Evolutionary conservation across 2,797 vertebrate species (phyloP).

Genomic region (Podargus strigoides): DNA sequence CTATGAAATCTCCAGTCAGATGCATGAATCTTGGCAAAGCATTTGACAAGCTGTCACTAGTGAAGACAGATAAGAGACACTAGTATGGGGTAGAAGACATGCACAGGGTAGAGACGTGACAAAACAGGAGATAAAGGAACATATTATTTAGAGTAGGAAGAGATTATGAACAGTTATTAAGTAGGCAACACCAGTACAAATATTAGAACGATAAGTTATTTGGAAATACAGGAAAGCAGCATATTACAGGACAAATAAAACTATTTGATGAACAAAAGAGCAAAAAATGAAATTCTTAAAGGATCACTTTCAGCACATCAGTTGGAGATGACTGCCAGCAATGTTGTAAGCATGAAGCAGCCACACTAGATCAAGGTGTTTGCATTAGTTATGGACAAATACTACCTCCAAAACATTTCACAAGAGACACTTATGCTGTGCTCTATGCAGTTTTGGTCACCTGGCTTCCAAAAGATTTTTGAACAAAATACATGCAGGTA

Average conservation of each 20-base stretch:
- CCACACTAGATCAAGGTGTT: neutral
- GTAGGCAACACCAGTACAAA: neutral
- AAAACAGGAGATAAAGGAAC: neutral
- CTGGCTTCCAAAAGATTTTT: neutral
- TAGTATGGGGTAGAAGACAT: neutral
- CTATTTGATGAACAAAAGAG: neutral
- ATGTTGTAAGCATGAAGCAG: neutral
- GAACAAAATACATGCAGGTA: neutral
- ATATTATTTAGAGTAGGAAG: neutral
- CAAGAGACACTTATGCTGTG: neutral
- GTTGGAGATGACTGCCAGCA: neutral
- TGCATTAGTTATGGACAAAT: neutral
- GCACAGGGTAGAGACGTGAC: neutral
- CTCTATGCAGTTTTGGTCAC: neutral
- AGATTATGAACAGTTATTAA: neutral
- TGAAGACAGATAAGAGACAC: neutral
- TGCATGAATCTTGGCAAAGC: neutral
- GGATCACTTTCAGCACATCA: neutral
- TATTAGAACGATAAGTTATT: neutral
- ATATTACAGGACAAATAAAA: neutral
- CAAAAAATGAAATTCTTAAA: neutral
- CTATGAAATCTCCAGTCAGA: neutral
- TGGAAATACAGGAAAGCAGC: neutral
- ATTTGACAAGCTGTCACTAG: neutral
- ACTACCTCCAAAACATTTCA: neutral